A percentile compares a stretch with the other conserved stretches of the same genome.
These are phyloP conservation scores for Troilus luridus DNA, from an alignment of 2,888 invertebrate genomes.

Conservation along the genomic window DNA sequence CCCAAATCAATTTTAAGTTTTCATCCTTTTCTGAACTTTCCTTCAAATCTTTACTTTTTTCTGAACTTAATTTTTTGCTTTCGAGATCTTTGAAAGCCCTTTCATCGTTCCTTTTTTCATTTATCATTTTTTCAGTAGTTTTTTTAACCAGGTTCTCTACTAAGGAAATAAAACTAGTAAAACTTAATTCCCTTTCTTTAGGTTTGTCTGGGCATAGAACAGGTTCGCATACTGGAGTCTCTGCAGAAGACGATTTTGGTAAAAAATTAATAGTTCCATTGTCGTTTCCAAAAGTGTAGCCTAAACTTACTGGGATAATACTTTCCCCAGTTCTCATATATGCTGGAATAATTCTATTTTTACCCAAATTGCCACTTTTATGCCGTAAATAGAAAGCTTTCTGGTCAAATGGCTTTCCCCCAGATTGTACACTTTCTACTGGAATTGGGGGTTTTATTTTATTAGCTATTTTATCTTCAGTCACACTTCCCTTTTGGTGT, in stretches of 20 bases:
- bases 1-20: not conserved
- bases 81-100: not conserved
- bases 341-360: conserved; percentile 22
- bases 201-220: conserved; percentile 13
- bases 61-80: not conserved
- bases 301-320: not conserved
- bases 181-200: not conserved
- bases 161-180: not conserved
- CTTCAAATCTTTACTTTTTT: not conserved
- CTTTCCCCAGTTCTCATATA: conserved; percentile 1
- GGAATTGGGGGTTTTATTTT: conserved; percentile 38
- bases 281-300: not conserved
- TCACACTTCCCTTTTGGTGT: not conserved
- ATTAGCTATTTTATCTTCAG: not conserved
- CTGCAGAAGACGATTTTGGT: not conserved
- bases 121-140: conserved; percentile 41
- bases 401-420: conserved; percentile 27
- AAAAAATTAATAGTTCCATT: not conserved
- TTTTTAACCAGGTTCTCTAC: conserved; percentile 22
- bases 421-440: not conserved
- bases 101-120: conserved; percentile 3
- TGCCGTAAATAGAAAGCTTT: conserved; percentile 28
- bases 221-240: not conserved
- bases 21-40: not conserved
- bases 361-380: not conserved